phyloP scores from a whole-genome alignment of 2,888 invertebrate genomes.

The Trichacis sp. region DNA sequence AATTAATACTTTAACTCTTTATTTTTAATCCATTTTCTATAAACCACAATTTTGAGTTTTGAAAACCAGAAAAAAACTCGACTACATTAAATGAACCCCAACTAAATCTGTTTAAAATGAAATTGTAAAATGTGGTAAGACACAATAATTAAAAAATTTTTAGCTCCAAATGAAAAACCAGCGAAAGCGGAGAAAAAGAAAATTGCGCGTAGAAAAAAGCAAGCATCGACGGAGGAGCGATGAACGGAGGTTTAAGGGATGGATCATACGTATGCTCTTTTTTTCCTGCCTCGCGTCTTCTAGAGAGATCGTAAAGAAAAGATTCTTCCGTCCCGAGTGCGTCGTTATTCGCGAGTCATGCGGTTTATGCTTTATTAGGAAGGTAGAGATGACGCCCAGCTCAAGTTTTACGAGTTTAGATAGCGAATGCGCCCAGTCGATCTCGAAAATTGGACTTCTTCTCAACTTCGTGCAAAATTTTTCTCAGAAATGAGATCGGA shows the following conservation, averaged over 20 bases:
- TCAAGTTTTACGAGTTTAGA: conserved; percentile 31
- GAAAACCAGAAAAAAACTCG: no score
- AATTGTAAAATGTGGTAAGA: no score
- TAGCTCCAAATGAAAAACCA: not conserved
- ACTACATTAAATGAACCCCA: not conserved
- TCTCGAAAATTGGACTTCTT: conserved; percentile 11
- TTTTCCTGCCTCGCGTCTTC: conserved; percentile 15
- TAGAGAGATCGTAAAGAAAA: conserved; percentile 19
- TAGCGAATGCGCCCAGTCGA: not conserved
- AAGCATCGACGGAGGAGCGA: not conserved
- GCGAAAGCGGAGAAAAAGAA: not conserved
- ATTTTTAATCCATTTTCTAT: no score
- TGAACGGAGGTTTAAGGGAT: not conserved
- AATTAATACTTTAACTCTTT: no score
- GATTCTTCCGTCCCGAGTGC: conserved; percentile 25
- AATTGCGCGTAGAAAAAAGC: not conserved
- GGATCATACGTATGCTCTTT: not conserved
- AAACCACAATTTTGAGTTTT: no score
- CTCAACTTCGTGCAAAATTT: no score
- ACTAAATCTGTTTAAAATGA: not conserved
- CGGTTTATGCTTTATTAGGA: conserved; percentile 39
- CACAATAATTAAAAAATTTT: not conserved
- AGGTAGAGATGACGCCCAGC: conserved; percentile 27
- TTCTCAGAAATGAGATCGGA: no score
- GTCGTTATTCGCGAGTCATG: conserved; percentile 33